Evolutionary conservation across 2,113 vertebrate genomes (phyloP).

Genomic region (Albula glossodonta): DNA sequence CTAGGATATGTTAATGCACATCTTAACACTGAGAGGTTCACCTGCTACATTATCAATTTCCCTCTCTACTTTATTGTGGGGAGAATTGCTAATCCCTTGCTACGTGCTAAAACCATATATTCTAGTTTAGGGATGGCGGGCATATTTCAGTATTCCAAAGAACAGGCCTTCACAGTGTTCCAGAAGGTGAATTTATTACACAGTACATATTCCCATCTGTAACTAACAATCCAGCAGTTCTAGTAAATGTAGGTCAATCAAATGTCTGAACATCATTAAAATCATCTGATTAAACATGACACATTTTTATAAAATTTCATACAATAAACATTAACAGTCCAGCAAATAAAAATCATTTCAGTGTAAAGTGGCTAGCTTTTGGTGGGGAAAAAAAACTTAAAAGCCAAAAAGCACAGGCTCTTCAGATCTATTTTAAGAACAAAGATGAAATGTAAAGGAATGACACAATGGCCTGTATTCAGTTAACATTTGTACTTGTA

Average conservation of each 20-base stretch:
- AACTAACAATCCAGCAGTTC: no score
- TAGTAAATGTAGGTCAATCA: neutral
- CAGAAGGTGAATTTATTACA: neutral
- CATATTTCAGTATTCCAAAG: neutral
- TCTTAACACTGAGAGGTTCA: no score
- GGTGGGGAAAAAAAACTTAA: no score
- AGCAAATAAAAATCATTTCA: neutral
- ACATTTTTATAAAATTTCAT: neutral
- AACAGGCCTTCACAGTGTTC: neutral
- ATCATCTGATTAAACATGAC: neutral
- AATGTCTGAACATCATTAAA: no score
- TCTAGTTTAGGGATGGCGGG: neutral
- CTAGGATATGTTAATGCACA: no score
- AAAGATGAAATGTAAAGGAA: neutral
- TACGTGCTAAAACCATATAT: no score
- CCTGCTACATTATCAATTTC: no score
- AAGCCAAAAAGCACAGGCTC: neutral
- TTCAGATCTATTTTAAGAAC: neutral
- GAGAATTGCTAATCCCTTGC: no score
- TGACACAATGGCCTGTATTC: neutral
- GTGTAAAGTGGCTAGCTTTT: neutral
- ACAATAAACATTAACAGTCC: neutral
- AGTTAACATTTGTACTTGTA: neutral
- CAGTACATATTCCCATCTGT: no score
- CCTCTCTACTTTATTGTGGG: no score